Evolutionary conservation across 2,888 invertebrate species (phyloP).

Genomic region (Amitus sp.): DNA sequence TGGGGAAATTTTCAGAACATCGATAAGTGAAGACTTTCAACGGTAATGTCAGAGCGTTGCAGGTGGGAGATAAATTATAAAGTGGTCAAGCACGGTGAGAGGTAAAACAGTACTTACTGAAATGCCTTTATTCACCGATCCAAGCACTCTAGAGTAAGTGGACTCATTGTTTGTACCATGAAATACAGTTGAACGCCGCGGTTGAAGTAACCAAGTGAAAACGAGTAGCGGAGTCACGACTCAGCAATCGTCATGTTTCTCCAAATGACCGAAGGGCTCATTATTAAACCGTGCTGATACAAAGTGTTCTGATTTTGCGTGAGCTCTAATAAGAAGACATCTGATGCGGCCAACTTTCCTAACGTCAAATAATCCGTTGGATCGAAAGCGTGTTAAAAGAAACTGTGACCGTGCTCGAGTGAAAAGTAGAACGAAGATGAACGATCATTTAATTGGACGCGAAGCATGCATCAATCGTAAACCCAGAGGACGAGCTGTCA

Average conservation of each 20-base stretch:
- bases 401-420: not conserved
- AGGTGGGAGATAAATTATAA: conserved; percentile 64
- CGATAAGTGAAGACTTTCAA: conserved; percentile 38
- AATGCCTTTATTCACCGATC: conserved; percentile 35
- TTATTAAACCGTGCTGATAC: too few species aligned
- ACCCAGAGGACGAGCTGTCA: not conserved
- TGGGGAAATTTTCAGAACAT: too few species aligned
- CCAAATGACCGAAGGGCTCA: too few species aligned
- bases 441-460: not conserved
- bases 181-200: conserved; percentile 5
- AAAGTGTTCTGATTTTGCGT: too few species aligned
- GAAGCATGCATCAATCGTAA: not conserved
- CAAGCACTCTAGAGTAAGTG: conserved; percentile 34
- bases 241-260: too few species aligned
- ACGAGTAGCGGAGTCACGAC: not conserved
- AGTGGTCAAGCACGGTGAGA: conserved; percentile 57
- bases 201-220: not conserved
- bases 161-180: conserved; percentile 33
- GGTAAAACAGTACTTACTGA: conserved; percentile 54
- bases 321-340: too few species aligned
- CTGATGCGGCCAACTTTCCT: too few species aligned
- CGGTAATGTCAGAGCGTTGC: conserved; percentile 15
- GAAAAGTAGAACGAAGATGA: not conserved
- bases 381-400: not conserved
- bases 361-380: not conserved